Evolutionary conservation across 2,888 invertebrate species (phyloP).

Genomic region (Dasysyrphus tricinctus): DNA sequence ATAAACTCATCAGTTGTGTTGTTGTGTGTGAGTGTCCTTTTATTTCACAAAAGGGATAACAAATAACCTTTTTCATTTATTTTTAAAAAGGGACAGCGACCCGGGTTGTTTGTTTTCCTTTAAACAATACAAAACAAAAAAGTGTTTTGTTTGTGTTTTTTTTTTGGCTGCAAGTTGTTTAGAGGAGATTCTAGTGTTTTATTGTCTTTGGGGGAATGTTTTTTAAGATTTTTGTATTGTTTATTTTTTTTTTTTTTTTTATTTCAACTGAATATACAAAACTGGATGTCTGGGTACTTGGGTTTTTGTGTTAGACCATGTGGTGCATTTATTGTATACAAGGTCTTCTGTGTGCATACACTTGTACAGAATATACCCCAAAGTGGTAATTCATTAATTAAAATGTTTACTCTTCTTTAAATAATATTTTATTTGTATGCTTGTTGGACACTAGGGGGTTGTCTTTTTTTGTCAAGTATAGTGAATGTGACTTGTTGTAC

Average conservation of each 20-base stretch:
- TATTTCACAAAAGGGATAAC: not conserved
- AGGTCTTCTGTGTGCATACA: not conserved
- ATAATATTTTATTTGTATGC: not conserved
- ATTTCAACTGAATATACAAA: not conserved
- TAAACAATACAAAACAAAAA: no score
- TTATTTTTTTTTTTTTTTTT: not conserved
- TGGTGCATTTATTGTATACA: not conserved
- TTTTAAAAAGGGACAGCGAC: not conserved
- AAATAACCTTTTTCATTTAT: not conserved
- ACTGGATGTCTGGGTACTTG: not conserved
- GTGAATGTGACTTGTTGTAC: no score
- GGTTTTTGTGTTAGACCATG: not conserved
- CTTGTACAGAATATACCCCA: not conserved
- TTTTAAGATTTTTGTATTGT: not conserved
- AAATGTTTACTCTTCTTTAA: not conserved
- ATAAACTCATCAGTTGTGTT: slow-evolving; percentile 14
- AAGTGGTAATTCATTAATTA: not conserved
- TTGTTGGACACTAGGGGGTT: not conserved
- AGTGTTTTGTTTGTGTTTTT: not conserved
- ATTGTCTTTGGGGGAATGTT: not conserved
- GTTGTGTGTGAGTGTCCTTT: not conserved
- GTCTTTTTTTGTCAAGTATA: no score
- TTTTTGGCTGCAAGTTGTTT: not conserved
- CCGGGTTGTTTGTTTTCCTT: not conserved
- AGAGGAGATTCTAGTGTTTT: not conserved